These are phyloP conservation scores for Tetanocera ferruginea DNA, from an alignment of 2,888 invertebrate genomes.

Conservation along the genomic window DNA sequence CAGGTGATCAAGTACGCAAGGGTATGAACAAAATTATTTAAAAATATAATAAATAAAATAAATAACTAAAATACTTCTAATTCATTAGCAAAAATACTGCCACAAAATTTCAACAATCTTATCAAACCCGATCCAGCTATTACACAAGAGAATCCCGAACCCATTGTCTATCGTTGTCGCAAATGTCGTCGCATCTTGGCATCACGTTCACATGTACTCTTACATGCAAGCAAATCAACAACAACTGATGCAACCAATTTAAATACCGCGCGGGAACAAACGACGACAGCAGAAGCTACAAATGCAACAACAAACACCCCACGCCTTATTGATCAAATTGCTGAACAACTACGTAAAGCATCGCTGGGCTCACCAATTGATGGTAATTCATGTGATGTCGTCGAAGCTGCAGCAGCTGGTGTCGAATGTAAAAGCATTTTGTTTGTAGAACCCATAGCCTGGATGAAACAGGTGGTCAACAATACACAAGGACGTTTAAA, in stretches of 20 bases:
- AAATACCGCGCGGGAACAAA: conserved; percentile 19
- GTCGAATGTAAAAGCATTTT: conserved; percentile 80
- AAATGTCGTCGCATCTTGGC: conserved; percentile 88
- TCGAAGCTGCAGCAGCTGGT: conserved; percentile 40
- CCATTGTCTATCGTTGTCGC: conserved; percentile 86
- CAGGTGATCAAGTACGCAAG: conserved; percentile 85
- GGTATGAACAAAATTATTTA: conserved; percentile 67
- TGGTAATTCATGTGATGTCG: background rate
- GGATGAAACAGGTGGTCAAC: conserved; percentile 83
- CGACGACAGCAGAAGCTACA: conserved; percentile 38
- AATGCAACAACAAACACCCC: conserved; percentile 40
- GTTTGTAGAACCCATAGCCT: conserved; percentile 90
- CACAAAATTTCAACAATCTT: conserved; percentile 82
- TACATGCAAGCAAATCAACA: conserved; percentile 71
- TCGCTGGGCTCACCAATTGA: conserved; percentile 52
- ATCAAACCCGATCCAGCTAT: conserved; percentile 86
- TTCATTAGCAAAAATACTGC: conserved; percentile 81
- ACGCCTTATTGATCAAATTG: conserved; percentile 62
- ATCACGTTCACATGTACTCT: conserved; percentile 82
- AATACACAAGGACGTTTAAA: conserved; percentile 84
- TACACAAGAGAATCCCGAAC: conserved; percentile 82
- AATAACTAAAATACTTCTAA: conserved; percentile 3
- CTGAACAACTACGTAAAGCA: conserved; percentile 59
- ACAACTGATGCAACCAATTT: background rate
- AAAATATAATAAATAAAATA: background rate